These are phyloP conservation scores for Megaceryle torquata DNA, from an alignment of 2,113 vertebrate genomes.

Conservation along the genomic window DNA sequence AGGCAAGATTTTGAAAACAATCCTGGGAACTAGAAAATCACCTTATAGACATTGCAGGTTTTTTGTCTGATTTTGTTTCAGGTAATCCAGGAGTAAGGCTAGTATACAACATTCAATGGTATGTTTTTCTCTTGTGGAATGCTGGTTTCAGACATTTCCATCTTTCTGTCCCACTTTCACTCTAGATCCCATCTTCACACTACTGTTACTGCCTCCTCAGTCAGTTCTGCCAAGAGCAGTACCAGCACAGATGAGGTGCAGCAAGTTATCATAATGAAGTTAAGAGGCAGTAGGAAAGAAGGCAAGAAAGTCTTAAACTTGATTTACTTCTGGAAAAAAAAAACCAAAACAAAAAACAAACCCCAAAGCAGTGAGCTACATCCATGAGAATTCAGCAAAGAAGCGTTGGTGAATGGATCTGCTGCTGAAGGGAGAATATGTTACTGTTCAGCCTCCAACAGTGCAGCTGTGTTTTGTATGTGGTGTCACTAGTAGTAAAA, in stretches of 20 bases:
- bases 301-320: not conserved
- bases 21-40: not conserved
- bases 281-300: not conserved
- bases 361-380: not conserved
- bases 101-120: not conserved
- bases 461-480: not conserved
- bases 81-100: not conserved
- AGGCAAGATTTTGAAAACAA: not conserved
- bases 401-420: not conserved
- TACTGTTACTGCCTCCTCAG: not conserved
- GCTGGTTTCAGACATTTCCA: not conserved
- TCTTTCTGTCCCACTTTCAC: not conserved
- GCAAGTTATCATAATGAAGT: not conserved
- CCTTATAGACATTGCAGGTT: not conserved
- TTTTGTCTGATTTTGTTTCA: not conserved
- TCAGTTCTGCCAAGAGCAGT: not conserved
- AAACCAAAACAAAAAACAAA: not conserved
- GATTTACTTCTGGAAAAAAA: not conserved
- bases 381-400: not conserved
- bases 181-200: not conserved
- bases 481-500: not conserved
- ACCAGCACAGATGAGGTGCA: not conserved
- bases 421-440: not conserved
- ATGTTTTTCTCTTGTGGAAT: not conserved
- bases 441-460: not conserved